Evolutionary conservation across 1,140 invertebrate species (phyloP), one percentile per base, ranked within the genome.

Genomic region (Solenopsis fugax): DNA sequence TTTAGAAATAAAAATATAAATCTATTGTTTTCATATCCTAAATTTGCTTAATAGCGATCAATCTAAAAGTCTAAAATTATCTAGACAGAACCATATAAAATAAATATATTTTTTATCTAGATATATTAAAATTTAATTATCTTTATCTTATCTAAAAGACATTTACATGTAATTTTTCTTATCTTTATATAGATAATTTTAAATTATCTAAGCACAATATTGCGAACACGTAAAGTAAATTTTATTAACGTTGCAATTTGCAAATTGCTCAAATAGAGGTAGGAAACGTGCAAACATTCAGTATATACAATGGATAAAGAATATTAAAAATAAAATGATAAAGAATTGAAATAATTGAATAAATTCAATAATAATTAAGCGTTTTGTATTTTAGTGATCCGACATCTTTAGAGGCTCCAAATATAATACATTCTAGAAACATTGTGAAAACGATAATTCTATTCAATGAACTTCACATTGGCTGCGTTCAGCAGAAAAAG

Each of bases 361-460:
- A 18, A 64, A 18, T 64, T 37, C 10, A 64, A 60, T 60, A 60
- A 60, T 12, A 10, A 58, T 9, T 45, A 45, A 54, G 29, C 52
- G 18, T 54, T n/a, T 54, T n/a, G 21, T n/a, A 29, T 60, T 13
- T 29, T 1, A 24, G 24, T 3, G 4, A 60, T 60, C 18, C 34
- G 24, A 37, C 29, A 18, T 16, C 16, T 37, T 64, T 16, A 37
- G 29, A 64, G 5, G 1, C 1, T 64, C 0, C 16, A 64, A 60
- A 64, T 64, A 37, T 64, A 64, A 37, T 37, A 37, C n/a, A n/a
- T n/a, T n/a, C n/a, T n/a, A n/a, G n/a, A n/a, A n/a, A 64, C 6
- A 50, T 12, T 16, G 16, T 64, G 37, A 64, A 64, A 37, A 64
- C 0, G 6, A 62, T 64, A 37, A 34, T 37, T 34, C 7, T 37